A percentile compares a stretch with the other conserved stretches of the same genome.
phyloP scores from a whole-genome alignment of 2,113 vertebrate species.

The Pteruthius melanotis region DNA sequence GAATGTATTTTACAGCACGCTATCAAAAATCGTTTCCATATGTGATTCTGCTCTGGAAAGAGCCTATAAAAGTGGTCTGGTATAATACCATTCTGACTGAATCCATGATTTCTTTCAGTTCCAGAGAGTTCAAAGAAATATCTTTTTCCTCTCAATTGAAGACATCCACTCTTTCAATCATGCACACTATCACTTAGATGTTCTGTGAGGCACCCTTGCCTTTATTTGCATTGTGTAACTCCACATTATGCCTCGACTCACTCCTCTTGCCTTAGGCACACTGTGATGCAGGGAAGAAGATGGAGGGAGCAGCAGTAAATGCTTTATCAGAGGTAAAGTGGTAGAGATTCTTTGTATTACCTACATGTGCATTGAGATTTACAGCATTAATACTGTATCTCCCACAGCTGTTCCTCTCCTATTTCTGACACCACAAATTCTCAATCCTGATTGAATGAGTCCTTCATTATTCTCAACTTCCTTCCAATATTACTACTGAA shows the following conservation, averaged over 20 bases:
- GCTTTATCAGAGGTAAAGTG: background rate
- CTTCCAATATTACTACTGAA: background rate
- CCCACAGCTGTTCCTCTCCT: background rate
- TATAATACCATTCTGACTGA: background rate
- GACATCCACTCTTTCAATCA: background rate
- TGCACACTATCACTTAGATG: background rate
- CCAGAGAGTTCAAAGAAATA: background rate
- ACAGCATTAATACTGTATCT: background rate
- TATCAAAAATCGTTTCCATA: conserved; percentile 13
- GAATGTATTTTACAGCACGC: background rate
- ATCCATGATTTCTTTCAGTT: background rate
- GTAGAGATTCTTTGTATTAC: background rate
- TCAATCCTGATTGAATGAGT: background rate
- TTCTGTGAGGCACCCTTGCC: background rate
- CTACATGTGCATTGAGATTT: background rate
- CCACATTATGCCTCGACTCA: background rate
- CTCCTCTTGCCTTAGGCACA: background rate
- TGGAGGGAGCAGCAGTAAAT: background rate
- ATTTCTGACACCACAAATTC: background rate
- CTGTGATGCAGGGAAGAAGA: background rate
- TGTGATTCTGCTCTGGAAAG: background rate
- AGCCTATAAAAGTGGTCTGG: background rate
- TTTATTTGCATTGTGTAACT: background rate
- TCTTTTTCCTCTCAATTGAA: background rate
- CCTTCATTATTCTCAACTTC: background rate